Percentiles rank a stretch among this genome's conserved stretches.
These are phyloP conservation scores for Pachydiplax longipennis DNA, from an alignment of 2,888 invertebrate species.

Conservation along the genomic window DNA sequence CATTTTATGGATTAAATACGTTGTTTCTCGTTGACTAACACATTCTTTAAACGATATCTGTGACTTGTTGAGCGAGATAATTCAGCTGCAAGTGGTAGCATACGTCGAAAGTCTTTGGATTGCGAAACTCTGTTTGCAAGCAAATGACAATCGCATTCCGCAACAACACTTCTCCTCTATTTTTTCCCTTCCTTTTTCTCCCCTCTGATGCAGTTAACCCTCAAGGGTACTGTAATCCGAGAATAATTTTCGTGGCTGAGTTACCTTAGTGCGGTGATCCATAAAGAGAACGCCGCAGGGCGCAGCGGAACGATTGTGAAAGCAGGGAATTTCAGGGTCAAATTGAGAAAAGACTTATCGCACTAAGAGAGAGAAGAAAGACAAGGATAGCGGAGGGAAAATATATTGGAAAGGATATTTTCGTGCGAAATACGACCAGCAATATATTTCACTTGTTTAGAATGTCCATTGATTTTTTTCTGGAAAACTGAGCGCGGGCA, in stretches of 20 bases:
- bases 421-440: no score
- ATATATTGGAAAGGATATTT: not conserved
- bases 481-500: no score
- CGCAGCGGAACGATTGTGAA: not conserved
- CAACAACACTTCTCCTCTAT: not conserved
- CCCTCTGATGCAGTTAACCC: not conserved
- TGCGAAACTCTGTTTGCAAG: no score
- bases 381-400: not conserved
- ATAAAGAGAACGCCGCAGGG: not conserved
- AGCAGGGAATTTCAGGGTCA: not conserved
- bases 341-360: not conserved
- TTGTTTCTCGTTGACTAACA: no score
- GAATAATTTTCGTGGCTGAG: conserved; percentile 42
- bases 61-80: no score
- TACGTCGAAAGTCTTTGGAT: no score
- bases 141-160: no score
- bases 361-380: not conserved
- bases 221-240: conserved; percentile 27
- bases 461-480: no score
- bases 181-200: not conserved
- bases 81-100: no score
- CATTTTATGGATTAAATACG: no score
- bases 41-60: no score
- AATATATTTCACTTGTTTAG: no score
- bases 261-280: conserved; percentile 35